Percentiles rank a stretch among this genome's conserved stretches.
These are phyloP conservation scores for Ectemnius cavifrons DNA, from an alignment of 2,888 invertebrate genomes.

Conservation along the genomic window DNA sequence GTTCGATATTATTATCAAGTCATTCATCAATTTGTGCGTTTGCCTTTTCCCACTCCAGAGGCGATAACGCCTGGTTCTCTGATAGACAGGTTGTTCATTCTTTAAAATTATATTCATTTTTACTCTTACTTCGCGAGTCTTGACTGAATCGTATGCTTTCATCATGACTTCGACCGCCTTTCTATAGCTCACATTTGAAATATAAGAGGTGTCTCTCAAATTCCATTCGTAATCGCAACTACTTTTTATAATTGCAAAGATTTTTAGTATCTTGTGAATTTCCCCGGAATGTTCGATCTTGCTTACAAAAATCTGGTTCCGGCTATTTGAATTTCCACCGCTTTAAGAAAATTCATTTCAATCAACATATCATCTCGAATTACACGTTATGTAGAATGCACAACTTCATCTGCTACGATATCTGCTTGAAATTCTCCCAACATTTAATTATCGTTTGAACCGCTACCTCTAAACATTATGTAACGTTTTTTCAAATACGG, in stretches of 20 bases:
- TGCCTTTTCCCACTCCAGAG: constrained; percentile 24
- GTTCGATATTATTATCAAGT: constrained; percentile 31
- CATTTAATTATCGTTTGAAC: neutral
- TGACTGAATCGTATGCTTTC: neutral
- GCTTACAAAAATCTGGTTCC: neutral
- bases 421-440: neutral
- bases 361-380: neutral
- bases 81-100: constrained; percentile 42
- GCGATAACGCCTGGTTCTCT: constrained; percentile 34
- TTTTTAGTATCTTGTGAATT: too few relatives aligned
- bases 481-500: neutral
- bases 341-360: neutral
- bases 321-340: neutral
- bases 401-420: neutral
- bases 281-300: neutral
- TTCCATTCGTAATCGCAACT: too few relatives aligned
- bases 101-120: constrained; percentile 35
- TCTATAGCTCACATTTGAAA: too few relatives aligned
- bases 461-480: neutral
- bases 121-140: neutral
- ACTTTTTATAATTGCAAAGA: too few relatives aligned
- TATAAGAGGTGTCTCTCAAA: too few relatives aligned
- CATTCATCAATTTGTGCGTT: constrained; percentile 33
- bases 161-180: neutral
- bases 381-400: neutral